phyloP scores from a whole-genome alignment of 2,797 vertebrate species.

The Hafferia zeledoni region DNA sequence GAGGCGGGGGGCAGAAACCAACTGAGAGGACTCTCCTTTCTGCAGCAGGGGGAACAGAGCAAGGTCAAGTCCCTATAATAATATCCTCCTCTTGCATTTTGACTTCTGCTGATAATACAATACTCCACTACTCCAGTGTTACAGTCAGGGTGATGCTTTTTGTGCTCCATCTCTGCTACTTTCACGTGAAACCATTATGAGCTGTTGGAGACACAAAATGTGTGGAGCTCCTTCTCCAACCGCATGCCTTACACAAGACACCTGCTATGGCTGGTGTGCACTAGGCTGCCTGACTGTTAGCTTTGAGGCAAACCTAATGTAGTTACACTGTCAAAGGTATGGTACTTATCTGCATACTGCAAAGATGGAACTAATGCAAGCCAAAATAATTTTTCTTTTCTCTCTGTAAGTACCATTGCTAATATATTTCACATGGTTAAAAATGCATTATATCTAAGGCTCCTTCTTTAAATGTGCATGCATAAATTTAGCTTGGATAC shows the following conservation, averaged over 20 bases:
- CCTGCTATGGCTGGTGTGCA: not conserved
- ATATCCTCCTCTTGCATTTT: not conserved
- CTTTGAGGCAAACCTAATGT: not conserved
- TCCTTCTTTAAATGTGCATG: slow-evolving; percentile 18
- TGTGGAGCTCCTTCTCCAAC: not conserved
- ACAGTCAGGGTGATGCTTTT: not conserved
- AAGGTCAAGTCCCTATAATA: not conserved
- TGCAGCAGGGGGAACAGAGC: not conserved
- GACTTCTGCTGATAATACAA: not conserved
- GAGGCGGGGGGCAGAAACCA: fast-evolving
- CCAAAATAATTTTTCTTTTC: slow-evolving; percentile 33
- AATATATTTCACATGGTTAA: slow-evolving; percentile 61
- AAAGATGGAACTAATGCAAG: slow-evolving; percentile 54
- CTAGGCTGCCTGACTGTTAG: not conserved
- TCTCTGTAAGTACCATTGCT: slow-evolving; percentile 48
- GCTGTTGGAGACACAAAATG: fast-evolving
- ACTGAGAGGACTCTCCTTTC: not conserved
- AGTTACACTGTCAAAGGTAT: slow-evolving; percentile 29
- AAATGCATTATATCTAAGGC: slow-evolving; percentile 27
- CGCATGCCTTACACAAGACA: not conserved
- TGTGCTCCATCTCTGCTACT: not conserved
- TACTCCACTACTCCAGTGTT: not conserved
- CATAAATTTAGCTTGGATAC: slow-evolving; percentile 38
- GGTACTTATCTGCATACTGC: not conserved
- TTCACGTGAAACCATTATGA: not conserved